Percentiles rank a stretch among this genome's conserved stretches.
Evolutionary conservation across 2,113 vertebrate species (phyloP).

Genomic region (Coturnix japonica): DNA sequence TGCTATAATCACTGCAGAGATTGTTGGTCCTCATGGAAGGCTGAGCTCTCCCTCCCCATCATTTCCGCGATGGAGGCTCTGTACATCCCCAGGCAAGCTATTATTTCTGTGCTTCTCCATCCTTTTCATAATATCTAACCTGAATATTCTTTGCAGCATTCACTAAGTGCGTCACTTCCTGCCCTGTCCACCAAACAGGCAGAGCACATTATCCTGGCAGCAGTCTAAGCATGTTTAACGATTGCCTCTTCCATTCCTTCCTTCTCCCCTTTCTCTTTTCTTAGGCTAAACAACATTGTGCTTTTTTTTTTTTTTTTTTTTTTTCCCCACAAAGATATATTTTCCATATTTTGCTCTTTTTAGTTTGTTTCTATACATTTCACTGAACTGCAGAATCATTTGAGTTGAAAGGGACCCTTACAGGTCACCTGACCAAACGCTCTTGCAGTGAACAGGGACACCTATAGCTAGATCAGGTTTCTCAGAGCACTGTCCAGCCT

Average conservation of each 20-base stretch:
- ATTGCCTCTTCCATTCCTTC: not conserved
- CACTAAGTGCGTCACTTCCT: not conserved
- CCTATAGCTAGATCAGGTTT: no score
- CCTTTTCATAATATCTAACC: not conserved
- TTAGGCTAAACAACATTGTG: not conserved
- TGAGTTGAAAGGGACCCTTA: no score
- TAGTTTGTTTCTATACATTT: not conserved
- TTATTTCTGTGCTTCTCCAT: conserved; percentile 21
- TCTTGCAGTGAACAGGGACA: no score
- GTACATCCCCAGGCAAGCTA: not conserved
- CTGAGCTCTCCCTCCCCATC: not conserved
- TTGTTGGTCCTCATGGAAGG: not conserved
- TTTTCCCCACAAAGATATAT: fast-evolving
- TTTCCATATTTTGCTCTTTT: not conserved
- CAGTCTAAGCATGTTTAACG: not conserved
- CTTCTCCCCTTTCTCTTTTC: not conserved
- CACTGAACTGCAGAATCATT: no score
- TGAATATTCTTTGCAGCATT: conserved; percentile 28
- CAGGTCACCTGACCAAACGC: no score
- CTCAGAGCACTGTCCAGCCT: no score
- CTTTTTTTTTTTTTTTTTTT: fast-evolving
- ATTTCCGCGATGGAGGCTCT: not conserved
- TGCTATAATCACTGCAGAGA: not conserved
- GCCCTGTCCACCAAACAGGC: not conserved
- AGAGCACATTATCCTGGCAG: conserved; percentile 1